Percentiles rank a stretch among this genome's conserved stretches.
These are phyloP conservation scores for Scaptomyza cyrtandrae DNA, from an alignment of 2,888 invertebrate genomes.

Conservation along the genomic window DNA sequence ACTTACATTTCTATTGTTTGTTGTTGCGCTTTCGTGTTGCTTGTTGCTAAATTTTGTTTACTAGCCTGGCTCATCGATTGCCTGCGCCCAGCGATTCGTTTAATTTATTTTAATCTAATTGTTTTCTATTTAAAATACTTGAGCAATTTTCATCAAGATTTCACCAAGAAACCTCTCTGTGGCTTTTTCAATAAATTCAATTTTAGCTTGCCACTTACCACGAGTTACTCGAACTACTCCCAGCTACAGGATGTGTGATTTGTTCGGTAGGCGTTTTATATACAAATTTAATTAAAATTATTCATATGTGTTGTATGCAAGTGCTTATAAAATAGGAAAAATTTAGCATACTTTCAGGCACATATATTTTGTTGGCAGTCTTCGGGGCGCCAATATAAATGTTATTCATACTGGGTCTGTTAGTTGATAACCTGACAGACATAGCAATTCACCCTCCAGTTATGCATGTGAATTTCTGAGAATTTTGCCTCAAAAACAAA, in stretches of 20 bases:
- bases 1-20: constrained; percentile 32
- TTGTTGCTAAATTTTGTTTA: constrained; percentile 42
- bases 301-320: background rate
- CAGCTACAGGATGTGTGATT: constrained; percentile 7
- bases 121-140: constrained; percentile 67
- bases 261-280: background rate
- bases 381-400: constrained; percentile 46
- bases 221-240: constrained; percentile 1
- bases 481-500: background rate
- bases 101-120: constrained; percentile 79
- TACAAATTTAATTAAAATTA: constrained; percentile 33
- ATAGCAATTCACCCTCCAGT: background rate
- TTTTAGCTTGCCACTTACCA: constrained; percentile 25
- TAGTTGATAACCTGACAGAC: background rate
- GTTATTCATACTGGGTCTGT: background rate
- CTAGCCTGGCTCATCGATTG: constrained; percentile 64
- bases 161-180: constrained; percentile 51
- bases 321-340: background rate
- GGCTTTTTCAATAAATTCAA: constrained; percentile 17
- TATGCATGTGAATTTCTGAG: background rate
- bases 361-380: constrained; percentile 15
- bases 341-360: constrained; percentile 57
- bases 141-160: constrained; percentile 55
- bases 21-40: constrained; percentile 42
- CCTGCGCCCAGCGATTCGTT: constrained; percentile 75